A percentile compares a stretch with the other conserved stretches of the same genome.
Evolutionary conservation across 2,797 vertebrate genomes (phyloP).

Genomic region (Alfaro cultratus): DNA sequence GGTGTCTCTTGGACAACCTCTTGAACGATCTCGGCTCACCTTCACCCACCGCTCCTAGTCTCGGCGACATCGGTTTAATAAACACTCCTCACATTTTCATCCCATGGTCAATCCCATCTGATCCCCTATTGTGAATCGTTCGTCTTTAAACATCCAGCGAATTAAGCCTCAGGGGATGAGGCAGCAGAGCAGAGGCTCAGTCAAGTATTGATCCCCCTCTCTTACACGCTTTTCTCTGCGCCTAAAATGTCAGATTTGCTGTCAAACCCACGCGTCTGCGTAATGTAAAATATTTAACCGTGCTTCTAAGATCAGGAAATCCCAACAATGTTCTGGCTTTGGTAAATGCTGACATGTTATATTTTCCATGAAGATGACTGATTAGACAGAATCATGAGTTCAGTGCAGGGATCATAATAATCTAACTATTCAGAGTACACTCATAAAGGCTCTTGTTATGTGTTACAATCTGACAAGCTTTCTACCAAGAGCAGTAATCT

Average conservation of each 20-base stretch:
- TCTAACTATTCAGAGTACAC: conserved; percentile 30
- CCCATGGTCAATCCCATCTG: conserved; percentile 74
- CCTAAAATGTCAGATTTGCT: conserved; percentile 49
- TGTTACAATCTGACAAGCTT: conserved; percentile 26
- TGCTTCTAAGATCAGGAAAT: conserved; percentile 31
- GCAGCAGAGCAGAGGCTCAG: conserved; percentile 69
- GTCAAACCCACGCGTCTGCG: conserved; percentile 20
- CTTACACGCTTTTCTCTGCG: conserved; percentile 43
- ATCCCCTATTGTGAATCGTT: conserved; percentile 74
- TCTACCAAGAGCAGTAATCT: conserved; percentile 30
- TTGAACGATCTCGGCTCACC: conserved; percentile 30
- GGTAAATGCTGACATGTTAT: conserved; percentile 20
- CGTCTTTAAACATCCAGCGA: conserved; percentile 71
- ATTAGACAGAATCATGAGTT: conserved; percentile 4
- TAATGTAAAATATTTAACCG: conserved; percentile 5
- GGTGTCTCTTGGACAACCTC: conserved; percentile 32
- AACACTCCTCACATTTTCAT: conserved; percentile 75
- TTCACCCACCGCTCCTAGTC: conserved; percentile 34
- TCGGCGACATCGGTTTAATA: conserved; percentile 70
- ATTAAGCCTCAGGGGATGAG: conserved; percentile 75
- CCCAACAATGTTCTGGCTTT: conserved; percentile 7
- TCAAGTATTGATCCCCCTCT: conserved; percentile 67
- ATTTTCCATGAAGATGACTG: conserved; percentile 18
- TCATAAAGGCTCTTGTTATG: conserved; percentile 37
- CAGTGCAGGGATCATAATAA: conserved; percentile 22